phyloP scores from a whole-genome alignment of 2,113 vertebrate genomes.

The Pogona vitticeps region DNA sequence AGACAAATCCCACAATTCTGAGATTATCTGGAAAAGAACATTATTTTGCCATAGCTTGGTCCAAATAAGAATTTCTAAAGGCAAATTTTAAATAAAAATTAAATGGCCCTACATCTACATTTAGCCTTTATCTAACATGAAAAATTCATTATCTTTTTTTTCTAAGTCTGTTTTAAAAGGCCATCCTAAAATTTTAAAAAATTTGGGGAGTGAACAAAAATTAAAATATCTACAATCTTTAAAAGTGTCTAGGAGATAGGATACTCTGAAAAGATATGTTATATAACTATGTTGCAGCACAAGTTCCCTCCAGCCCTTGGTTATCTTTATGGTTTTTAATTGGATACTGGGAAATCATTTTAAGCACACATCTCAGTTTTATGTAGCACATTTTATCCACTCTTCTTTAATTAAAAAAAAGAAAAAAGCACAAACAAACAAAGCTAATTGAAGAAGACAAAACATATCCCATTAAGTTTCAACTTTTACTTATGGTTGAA shows the following conservation, averaged over 20 bases:
- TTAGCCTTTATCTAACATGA: conserved; percentile 28
- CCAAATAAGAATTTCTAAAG: neutral
- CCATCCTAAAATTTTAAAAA: conserved; percentile 72
- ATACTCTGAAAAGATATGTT: conserved; percentile 53
- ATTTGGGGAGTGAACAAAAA: conserved; percentile 50
- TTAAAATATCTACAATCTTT: conserved; percentile 53
- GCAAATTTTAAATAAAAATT: conserved; percentile 8
- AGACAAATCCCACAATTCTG: conserved; percentile 30
- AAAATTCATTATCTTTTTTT: conserved; percentile 34
- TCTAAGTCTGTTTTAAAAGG: conserved; percentile 66
- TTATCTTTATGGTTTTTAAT: conserved; percentile 42
- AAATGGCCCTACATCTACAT: conserved; percentile 16
- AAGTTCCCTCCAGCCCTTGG: conserved; percentile 50
- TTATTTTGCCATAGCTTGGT: conserved; percentile 33
- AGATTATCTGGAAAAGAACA: conserved; percentile 29
- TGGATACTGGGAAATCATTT: conserved; percentile 43
- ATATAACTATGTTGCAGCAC: conserved; percentile 53
- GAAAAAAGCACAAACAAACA: conserved; percentile 14
- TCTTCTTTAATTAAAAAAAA: conserved; percentile 21
- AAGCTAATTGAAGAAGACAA: conserved; percentile 58
- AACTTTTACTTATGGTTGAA: conserved; percentile 76
- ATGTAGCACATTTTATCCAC: conserved; percentile 45
- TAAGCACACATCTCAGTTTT: conserved; percentile 52
- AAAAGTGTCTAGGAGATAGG: conserved; percentile 62
- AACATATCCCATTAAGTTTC: conserved; percentile 65